These are phyloP conservation scores for Takifugu flavidus DNA, from an alignment of 2,113 vertebrate species.

Conservation along the genomic window DNA sequence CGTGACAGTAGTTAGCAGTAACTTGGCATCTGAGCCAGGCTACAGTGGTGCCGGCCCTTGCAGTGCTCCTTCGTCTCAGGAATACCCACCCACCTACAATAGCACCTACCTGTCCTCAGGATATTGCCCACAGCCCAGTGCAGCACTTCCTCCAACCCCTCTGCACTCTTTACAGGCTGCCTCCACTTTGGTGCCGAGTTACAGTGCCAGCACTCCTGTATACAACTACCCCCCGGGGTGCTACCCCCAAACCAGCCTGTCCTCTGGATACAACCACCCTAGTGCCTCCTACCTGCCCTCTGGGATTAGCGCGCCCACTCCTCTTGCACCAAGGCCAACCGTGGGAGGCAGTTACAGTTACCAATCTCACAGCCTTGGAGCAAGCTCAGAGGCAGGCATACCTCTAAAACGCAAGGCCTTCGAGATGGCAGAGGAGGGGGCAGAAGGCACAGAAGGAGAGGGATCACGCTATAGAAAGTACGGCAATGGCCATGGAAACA, in stretches of 20 bases:
- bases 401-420: constrained; percentile 86
- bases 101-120: constrained; percentile 82
- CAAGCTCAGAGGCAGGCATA: constrained; percentile 64
- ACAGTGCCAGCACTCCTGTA: constrained; percentile 77
- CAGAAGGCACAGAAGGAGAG: constrained; percentile 67
- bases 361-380: constrained; percentile 66
- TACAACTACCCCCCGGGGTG: constrained; percentile 84
- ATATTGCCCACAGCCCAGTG: constrained; percentile 80
- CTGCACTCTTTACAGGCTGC: constrained; percentile 64
- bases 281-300: constrained; percentile 82
- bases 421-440: constrained; percentile 72
- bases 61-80: constrained; percentile 72
- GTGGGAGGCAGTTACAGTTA: constrained; percentile 78
- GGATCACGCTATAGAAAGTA: constrained; percentile 83
- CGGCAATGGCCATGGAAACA: constrained; percentile 77
- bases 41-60: constrained; percentile 69
- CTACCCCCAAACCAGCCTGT: constrained; percentile 73
- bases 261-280: constrained; percentile 79
- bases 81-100: constrained; percentile 84
- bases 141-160: constrained; percentile 74
- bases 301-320: constrained; percentile 81
- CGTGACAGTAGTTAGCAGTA: constrained; percentile 75
- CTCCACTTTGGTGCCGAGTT: constrained; percentile 80
- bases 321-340: constrained; percentile 74
- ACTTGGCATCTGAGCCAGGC: constrained; percentile 71